Evolutionary conservation across 2,113 vertebrate genomes (phyloP).

Genomic region (Toxostoma redivivum): DNA sequence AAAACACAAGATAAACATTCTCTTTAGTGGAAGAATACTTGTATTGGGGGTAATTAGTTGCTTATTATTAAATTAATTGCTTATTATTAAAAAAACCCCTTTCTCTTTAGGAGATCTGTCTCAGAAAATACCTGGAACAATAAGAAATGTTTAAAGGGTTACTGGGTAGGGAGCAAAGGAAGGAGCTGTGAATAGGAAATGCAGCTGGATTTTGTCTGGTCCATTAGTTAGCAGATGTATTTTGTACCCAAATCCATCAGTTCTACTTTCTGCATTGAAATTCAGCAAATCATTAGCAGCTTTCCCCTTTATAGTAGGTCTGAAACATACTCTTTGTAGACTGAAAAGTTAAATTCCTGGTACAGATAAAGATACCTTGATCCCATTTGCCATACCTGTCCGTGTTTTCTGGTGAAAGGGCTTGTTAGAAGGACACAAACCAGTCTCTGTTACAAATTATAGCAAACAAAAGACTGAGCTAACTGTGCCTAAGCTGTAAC

Average conservation of each 20-base stretch:
- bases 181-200: not conserved
- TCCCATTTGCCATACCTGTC: not conserved
- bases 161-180: not conserved
- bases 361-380: not conserved
- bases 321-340: not conserved
- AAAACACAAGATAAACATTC: not conserved
- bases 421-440: not conserved
- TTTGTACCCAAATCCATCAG: not conserved
- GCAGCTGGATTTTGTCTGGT: slow-evolving; percentile 17
- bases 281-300: not conserved
- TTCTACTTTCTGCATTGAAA: not conserved
- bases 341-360: not conserved
- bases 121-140: not conserved
- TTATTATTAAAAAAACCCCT: fast-evolving
- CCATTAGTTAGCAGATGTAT: not conserved
- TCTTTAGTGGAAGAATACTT: not conserved
- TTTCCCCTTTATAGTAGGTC: not conserved
- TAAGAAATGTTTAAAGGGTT: not conserved
- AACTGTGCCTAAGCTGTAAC: not conserved
- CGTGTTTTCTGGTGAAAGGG: not conserved
- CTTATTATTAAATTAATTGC: not conserved
- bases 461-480: not conserved
- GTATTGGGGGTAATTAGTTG: not conserved
- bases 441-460: not conserved
- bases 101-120: not conserved